Base-by-base conservation (phyloP, 2,797 vertebrate species). In the Eospalax fontanierii region DNA sequence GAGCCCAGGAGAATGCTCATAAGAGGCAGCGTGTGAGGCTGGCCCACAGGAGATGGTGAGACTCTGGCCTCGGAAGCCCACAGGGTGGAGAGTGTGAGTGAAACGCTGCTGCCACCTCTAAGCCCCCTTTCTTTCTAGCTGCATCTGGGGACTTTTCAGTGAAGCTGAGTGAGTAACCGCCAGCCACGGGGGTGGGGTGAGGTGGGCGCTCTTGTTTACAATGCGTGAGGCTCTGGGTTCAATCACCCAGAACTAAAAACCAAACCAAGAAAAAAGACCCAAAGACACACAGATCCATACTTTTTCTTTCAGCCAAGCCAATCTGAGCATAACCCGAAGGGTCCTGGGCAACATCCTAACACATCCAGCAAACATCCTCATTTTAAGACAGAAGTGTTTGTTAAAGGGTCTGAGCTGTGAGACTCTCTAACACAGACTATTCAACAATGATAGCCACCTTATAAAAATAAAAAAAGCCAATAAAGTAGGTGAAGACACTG, bases 281-380 rank as follows among this genome's bases (percentile, higher is more conserved):
- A 4, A 40, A 70, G 7, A 6, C 21, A 21, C 43, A 38, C 11
- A 68, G 33, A 90, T 16, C 46, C 2, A 78, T 2, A 7, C 2
- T 43, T 15, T 43, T 35, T 73, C 73, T 59, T 59, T 54, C 66
- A 84, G 71, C 16, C 90, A 83, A 87, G 43, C 70, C 59, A 87
- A 66, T 71, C 10, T 80, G 79, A 93, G n/a, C 92, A 46, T 70
- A 83, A 75, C 30, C n/a, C 54, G 87, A 59, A 54, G 61, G 18
- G 12, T 38, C 68, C 63, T 26, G 35, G 70, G 28, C 40, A 73
- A 79, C 57, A 80, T 2, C 26, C 35, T 68, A 74, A 57, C 0
- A 87, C 59, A 24, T 10, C 65, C 59, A 91, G 3, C 61, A 59
- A 85, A 83, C n/a, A 35, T 0, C 46, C 46, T 43, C 59, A 65